These are phyloP conservation scores for Anniella stebbinsi DNA, from an alignment of 2,797 vertebrate genomes.

Conservation along the genomic window DNA sequence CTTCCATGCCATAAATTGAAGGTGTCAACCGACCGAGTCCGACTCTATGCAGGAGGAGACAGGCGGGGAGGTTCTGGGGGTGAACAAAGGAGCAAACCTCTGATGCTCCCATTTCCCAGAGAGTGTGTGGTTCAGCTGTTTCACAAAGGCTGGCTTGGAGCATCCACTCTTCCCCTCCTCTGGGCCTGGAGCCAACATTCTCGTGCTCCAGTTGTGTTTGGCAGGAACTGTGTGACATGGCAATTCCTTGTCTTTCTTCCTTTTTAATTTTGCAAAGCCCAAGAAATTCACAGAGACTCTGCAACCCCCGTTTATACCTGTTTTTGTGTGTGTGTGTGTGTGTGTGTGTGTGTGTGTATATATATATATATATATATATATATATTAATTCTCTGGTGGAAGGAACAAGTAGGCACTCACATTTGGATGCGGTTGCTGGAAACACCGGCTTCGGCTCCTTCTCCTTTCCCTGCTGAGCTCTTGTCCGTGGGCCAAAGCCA, in stretches of 20 bases:
- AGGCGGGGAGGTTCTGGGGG: not conserved
- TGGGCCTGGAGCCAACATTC: not conserved
- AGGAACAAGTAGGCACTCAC: conserved; percentile 69
- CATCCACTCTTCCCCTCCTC: not conserved
- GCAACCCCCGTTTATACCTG: not conserved
- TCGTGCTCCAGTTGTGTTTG: not conserved
- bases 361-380: no score
- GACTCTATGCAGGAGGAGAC: not conserved
- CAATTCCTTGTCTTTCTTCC: not conserved
- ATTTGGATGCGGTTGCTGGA: conserved; percentile 82
- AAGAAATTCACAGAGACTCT: not conserved
- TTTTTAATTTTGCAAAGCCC: not conserved
- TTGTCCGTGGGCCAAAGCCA: conserved; percentile 82
- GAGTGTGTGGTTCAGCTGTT: not conserved
- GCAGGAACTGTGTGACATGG: not conserved
- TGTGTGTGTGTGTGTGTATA: not conserved
- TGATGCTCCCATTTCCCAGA: not conserved
- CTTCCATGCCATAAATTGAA: not conserved
- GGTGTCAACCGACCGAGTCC: not conserved
- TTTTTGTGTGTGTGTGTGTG: fast-evolving
- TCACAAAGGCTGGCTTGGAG: not conserved
- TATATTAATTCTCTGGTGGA: not conserved
- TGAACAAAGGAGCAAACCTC: no score
- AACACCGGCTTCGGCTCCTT: conserved; percentile 71
- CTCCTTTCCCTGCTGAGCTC: conserved; percentile 36